phyloP scores from a whole-genome alignment of 2,888 invertebrate species.

The Tyria jacobaeae region DNA sequence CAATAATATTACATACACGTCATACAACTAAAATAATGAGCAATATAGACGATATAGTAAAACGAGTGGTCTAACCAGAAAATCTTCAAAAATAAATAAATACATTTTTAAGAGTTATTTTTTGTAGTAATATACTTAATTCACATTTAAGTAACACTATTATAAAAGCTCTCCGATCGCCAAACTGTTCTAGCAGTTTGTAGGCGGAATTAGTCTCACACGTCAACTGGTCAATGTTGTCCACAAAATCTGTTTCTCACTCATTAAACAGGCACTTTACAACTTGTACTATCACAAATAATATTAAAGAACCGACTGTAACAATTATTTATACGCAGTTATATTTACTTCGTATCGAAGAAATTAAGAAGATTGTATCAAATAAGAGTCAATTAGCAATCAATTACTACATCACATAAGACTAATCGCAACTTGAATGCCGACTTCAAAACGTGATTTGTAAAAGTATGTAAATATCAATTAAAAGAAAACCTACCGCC shows the following conservation, averaged over 20 bases:
- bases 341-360: slow-evolving; percentile 28
- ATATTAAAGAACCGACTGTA: slow-evolving; percentile 2
- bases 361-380: slow-evolving; percentile 38
- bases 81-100: no score
- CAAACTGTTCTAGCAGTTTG: no score
- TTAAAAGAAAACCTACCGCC: not conserved
- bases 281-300: not conserved
- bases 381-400: slow-evolving; percentile 31
- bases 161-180: no score
- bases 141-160: no score
- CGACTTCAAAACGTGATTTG: not conserved
- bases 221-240: slow-evolving; percentile 9
- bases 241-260: slow-evolving; percentile 4
- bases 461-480: slow-evolving; percentile 1
- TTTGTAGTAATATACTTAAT: no score
- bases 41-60: no score
- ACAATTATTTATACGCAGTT: slow-evolving; percentile 24
- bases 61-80: no score
- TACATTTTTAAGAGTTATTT: no score
- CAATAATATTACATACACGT: no score
- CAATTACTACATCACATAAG: slow-evolving; percentile 3
- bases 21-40: no score
- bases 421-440: not conserved
- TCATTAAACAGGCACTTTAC: slow-evolving; percentile 5
- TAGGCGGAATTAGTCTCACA: slow-evolving; percentile 13